Percentiles rank a stretch among this genome's conserved stretches.
Evolutionary conservation across 2,113 vertebrate species (phyloP).

Genomic region (Grammomys surdaster): DNA sequence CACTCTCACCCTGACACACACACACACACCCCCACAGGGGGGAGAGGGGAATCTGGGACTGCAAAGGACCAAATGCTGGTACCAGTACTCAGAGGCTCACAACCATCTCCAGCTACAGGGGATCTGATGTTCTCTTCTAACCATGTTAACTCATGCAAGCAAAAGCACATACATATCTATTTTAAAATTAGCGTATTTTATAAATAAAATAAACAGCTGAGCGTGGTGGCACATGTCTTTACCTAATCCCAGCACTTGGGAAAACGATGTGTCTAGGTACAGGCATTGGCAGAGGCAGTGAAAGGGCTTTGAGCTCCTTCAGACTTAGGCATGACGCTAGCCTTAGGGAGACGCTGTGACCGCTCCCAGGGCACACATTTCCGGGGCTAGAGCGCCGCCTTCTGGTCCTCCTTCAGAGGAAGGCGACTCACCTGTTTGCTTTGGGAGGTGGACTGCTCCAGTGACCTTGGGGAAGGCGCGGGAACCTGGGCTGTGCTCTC

Average conservation of each 20-base stretch:
- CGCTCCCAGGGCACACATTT: fast-evolving
- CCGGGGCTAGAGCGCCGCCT: neutral
- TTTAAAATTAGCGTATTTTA: neutral
- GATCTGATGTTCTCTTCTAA: neutral
- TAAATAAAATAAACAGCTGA: neutral
- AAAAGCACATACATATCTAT: neutral
- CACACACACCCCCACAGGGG: neutral
- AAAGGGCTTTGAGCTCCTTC: neutral
- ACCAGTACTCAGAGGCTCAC: neutral
- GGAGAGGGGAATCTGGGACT: neutral
- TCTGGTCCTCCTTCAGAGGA: neutral
- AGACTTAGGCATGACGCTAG: neutral
- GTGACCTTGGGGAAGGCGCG: fast-evolving
- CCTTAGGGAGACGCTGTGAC: too few relatives aligned
- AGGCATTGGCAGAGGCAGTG: neutral
- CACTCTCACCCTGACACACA: neutral
- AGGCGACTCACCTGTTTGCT: neutral
- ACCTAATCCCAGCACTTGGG: neutral
- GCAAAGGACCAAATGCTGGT: neutral
- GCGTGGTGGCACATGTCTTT: neutral
- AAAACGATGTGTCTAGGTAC: neutral
- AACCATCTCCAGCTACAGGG: neutral
- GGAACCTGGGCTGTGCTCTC: neutral
- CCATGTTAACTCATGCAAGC: neutral
- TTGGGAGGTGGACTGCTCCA: fast-evolving